Base-by-base conservation (phyloP, 2,797 vertebrate genomes). In the Phalloptychus januarius region DNA sequence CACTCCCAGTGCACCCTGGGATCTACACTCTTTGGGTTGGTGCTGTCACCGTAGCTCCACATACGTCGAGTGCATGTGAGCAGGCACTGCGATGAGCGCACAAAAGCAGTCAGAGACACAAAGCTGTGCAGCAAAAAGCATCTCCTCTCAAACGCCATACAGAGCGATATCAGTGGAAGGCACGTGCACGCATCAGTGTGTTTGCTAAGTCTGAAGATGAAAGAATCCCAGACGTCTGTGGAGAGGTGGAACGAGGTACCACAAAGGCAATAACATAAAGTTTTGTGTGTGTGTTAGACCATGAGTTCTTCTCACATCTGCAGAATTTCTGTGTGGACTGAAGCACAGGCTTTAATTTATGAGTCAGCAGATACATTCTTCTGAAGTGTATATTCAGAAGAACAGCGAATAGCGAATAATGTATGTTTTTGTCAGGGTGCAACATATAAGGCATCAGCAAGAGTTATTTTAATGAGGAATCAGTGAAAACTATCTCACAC, bases 1-100 rank as follows among this genome's bases (percentile, higher is more conserved):
- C 89, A 83, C 79, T 90, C 91, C 87, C 89, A 83, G 75, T 83
- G 91, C 91, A 89, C 81, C 86, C 81, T 91, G 88, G 88, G 83
- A 92, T 88, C 89, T 79, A 80, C 85, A 77, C 86, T 88, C 86
- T 87, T 70, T 38, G 82, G 76, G 80, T 84, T 83, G 76, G 82
- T 69, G 18, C 76, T 72, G 78, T 85, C 82, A 77, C 82, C 78
- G 79, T 78, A 85, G 87, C 86, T 84, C 87, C 70, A 54, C 58
- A 40, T 75, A 83, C 78, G 61, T 80, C 6, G 40, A 77, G 18
- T 74, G 83, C 79, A 71, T 76, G 78, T 78, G 78, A 86, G 76
- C 74, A 75, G 72, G 71, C 81, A 45, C 20, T 33, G 65, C 67
- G 73, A 78, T 4, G 46, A 45, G 77, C 23, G 18, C 25, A 36